phyloP scores from a whole-genome alignment of 2,113 vertebrate species.

The Trogon surrucura region DNA sequence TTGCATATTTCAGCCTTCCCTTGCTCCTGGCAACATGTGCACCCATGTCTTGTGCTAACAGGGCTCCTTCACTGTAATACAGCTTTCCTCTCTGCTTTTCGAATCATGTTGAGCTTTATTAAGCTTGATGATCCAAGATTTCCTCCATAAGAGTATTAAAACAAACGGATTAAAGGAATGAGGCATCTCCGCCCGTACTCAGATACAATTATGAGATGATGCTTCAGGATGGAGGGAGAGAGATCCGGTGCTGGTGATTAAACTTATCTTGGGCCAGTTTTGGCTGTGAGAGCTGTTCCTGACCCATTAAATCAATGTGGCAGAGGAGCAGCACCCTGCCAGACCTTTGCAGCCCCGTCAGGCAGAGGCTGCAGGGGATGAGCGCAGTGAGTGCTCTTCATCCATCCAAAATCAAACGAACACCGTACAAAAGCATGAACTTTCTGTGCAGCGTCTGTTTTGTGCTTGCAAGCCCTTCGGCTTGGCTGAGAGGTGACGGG shows the following conservation, averaged over 20 bases:
- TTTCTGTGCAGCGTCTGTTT: background rate
- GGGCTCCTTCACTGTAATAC: background rate
- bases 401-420: background rate
- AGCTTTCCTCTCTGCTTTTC: background rate
- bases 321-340: background rate
- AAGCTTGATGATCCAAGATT: background rate
- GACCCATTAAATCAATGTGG: rapidly evolving
- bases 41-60: background rate
- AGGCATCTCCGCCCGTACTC: background rate
- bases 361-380: background rate
- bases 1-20: background rate
- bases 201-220: background rate
- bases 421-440: background rate
- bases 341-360: background rate
- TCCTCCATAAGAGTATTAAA: background rate
- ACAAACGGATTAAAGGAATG: background rate
- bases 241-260: background rate
- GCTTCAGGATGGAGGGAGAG: background rate
- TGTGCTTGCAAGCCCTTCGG: background rate
- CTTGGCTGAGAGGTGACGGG: background rate
- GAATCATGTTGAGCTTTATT: background rate
- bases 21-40: background rate
- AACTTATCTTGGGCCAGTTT: background rate
- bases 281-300: background rate
- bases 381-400: background rate